Evolutionary conservation across 1,140 invertebrate genomes (phyloP), one percentile per base, ranked within the genome.

Genomic region (Drosophila repletoides): DNA sequence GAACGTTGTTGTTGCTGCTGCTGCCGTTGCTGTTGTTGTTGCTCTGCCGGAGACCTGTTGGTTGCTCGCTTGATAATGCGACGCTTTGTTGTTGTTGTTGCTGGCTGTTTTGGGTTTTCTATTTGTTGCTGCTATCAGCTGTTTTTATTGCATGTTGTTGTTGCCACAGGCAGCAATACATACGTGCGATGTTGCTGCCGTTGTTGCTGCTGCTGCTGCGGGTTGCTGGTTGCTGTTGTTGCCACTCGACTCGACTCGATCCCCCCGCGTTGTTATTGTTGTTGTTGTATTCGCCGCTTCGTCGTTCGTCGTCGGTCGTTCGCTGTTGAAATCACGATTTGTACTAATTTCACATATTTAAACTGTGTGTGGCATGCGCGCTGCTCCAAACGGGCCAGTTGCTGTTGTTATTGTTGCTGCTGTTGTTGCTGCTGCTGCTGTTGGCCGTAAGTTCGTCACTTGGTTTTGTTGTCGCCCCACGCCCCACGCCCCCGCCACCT

Each of bases 311-410:
- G 86, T 83, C 77, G 68, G 87, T 89, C 83, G 83, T 89, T 89
- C 88, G 84, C 88, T 89, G 88, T 89, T 89, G 88, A 89, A 89
- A 89, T 89, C 88, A 89, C 88, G 83, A 89, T 89, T 89, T 89
- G 88, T 89, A 89, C 88, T 89, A 89, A 89, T 89, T 89, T 89
- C 87, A 89, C 80, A 88, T 89, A 88, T 89, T 89, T 88, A 84
- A 88, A 88, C 84, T 88, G 84, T 88, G 84, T 88, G 84, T 88
- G 84, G 84, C 84, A 88, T 88, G 84, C 84, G 86, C 84, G 79
- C 79, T 79, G 79, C 61, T 83, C 77, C 79, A 83, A 77, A 77
- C 77, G 69, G 76, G 74, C 76, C 83, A 76, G 83, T 88, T 86
- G 80, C 65, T 75, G 72, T 49, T 87, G 59, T 67, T 72, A 74